Conservation (phyloP, 2,113 vertebrate species). For the Gallinago media region DNA sequence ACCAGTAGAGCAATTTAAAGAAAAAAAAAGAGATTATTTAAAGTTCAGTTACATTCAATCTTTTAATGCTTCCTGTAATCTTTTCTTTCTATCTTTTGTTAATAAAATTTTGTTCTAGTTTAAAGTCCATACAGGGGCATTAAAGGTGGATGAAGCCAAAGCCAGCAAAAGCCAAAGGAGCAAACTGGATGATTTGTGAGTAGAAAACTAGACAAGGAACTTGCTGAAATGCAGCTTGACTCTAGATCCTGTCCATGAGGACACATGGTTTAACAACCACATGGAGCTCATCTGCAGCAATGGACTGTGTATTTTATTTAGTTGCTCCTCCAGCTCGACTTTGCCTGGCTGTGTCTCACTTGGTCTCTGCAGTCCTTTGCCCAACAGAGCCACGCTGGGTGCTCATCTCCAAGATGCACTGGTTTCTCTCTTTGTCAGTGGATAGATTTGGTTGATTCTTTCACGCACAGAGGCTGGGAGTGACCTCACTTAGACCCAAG, state of each 20-base stretch:
- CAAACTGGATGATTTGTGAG: not conserved
- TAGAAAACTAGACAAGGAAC: not conserved
- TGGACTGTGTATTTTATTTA: not conserved
- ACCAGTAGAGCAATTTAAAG: not conserved
- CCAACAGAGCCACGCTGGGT: not conserved
- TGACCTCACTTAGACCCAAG: not conserved
- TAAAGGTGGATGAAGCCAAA: not conserved
- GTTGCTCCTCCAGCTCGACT: accelerated
- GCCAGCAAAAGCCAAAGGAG: not conserved
- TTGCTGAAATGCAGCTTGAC: not conserved
- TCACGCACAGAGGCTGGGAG: not conserved
- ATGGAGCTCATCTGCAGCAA: not conserved
- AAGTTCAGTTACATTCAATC: not conserved
- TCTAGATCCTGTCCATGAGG: accelerated
- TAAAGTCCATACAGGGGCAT: not conserved
- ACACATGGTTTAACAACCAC: accelerated
- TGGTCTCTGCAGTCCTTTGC: not conserved
- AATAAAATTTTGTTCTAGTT: not conserved
- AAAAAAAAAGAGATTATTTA: not conserved
- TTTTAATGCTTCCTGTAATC: not conserved
- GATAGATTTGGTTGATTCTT: not conserved
- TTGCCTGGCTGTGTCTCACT: not conserved
- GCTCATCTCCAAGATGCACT: not conserved
- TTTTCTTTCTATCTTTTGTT: not conserved
- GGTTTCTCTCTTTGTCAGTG: not conserved